A percentile compares a stretch with the other conserved stretches of the same genome.
These are phyloP conservation scores for Uloborus plumipes DNA, from an alignment of 2,888 invertebrate species.

Conservation along the genomic window DNA sequence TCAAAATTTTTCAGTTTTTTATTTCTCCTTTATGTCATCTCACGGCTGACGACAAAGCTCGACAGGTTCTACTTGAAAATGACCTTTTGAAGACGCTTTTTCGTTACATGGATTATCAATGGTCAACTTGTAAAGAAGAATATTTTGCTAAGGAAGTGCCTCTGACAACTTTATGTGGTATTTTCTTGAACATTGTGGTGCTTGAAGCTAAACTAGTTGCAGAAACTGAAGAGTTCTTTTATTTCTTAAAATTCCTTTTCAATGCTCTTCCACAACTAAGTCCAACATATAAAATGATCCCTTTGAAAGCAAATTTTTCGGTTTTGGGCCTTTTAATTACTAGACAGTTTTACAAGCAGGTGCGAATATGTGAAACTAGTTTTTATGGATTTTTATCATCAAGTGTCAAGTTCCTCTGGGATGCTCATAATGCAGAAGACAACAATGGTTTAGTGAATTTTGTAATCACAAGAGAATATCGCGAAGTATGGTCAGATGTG, in stretches of 20 bases:
- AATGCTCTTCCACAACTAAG: conserved; percentile 85
- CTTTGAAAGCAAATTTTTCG: conserved; percentile 86
- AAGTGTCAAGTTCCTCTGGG: conserved; percentile 91
- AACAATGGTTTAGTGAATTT: conserved; percentile 85
- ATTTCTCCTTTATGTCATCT: conserved; percentile 91
- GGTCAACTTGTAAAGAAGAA: conserved; percentile 64
- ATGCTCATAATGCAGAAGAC: conserved; percentile 91
- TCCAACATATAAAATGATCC: conserved; percentile 75
- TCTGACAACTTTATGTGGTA: conserved; percentile 89
- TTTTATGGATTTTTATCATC: conserved; percentile 90
- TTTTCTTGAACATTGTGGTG: conserved; percentile 92
- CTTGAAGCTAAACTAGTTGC: conserved; percentile 87
- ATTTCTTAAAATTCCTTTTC: conserved; percentile 86
- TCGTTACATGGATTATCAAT: conserved; percentile 68
- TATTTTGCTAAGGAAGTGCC: conserved; percentile 31
- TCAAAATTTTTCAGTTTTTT: conserved; percentile 80
- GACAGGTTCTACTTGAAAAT: conserved; percentile 81
- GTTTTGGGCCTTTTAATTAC: conserved; percentile 85
- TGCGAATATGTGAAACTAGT: conserved; percentile 73
- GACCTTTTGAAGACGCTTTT: conserved; percentile 68
- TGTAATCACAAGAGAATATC: conserved; percentile 87
- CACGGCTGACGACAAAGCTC: conserved; percentile 89
- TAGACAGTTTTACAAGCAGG: conserved; percentile 85
- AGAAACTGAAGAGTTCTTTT: conserved; percentile 82
- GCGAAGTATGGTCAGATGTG: conserved; percentile 89